These are phyloP conservation scores for Drosophila borealis DNA, from an alignment of 2,888 invertebrate genomes.

Conservation along the genomic window DNA sequence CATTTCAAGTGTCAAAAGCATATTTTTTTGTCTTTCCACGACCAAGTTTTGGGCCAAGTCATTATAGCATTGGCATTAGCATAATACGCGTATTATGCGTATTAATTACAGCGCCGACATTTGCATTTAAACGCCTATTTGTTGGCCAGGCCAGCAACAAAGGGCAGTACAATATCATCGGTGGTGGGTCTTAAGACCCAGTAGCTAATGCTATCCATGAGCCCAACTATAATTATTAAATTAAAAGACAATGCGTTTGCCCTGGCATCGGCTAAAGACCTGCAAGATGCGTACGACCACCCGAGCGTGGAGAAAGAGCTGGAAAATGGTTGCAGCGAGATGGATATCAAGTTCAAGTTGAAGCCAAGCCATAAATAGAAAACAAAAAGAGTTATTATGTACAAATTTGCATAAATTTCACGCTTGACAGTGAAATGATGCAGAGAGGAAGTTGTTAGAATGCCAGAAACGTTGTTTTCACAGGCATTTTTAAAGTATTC, in stretches of 20 bases:
- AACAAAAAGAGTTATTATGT: constrained; percentile 82
- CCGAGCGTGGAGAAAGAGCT: constrained; percentile 68
- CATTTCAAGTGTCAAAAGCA: constrained; percentile 72
- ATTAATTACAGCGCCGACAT: constrained; percentile 80
- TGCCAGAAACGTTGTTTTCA: constrained; percentile 24
- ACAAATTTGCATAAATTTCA: constrained; percentile 80
- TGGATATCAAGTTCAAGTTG: constrained; percentile 24
- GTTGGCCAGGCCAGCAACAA: constrained; percentile 46
- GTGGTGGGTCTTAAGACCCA: constrained; percentile 60
- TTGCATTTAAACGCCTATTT: constrained; percentile 80
- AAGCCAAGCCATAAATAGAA: constrained; percentile 38
- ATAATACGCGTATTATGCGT: constrained; percentile 80
- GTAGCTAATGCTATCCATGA: constrained; percentile 60
- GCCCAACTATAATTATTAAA: constrained; percentile 73
- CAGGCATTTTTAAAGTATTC: constrained; percentile 7
- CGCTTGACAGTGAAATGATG: constrained; percentile 59
- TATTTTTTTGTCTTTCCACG: constrained; percentile 48
- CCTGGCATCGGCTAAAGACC: constrained; percentile 47
- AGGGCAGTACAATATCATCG: constrained; percentile 25
- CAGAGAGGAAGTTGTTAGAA: constrained; percentile 53
- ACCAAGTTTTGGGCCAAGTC: constrained; percentile 56
- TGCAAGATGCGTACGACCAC: constrained; percentile 76
- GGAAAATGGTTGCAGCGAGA: constrained; percentile 30
- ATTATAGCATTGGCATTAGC: constrained; percentile 75
- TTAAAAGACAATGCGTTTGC: constrained; percentile 68